Conservation (phyloP, 2,888 invertebrate species). For the Proisotoma minuta region DNA sequence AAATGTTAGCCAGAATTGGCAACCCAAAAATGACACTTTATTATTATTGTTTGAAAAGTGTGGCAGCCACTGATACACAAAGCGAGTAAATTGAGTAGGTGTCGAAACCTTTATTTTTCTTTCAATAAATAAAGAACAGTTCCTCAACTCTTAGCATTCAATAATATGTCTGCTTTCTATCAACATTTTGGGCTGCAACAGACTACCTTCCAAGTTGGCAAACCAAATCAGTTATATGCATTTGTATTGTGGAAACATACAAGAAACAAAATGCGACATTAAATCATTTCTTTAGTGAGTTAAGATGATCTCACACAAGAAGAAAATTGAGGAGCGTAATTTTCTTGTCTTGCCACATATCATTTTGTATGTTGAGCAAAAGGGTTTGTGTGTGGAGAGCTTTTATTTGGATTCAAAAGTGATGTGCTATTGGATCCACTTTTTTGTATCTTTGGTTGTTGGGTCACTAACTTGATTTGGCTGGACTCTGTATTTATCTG, state of each 20-base stretch:
- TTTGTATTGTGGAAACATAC: no score
- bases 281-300: conserved; percentile 4
- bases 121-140: conserved; percentile 1
- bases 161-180: background rate
- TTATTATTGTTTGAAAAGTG: conserved; percentile 5
- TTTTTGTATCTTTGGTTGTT: background rate
- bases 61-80: conserved; percentile 6
- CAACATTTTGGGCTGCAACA: no score
- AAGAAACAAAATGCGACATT: background rate
- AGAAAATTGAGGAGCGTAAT: background rate
- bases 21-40: conserved; percentile 2
- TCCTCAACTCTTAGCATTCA: no score
- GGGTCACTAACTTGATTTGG: background rate
- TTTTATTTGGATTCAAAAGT: background rate
- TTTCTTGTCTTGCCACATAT: background rate
- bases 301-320: no score
- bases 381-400: no score
- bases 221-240: no score
- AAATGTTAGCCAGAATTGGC: background rate
- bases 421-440: background rate
- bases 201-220: no score
- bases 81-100: conserved; percentile 1
- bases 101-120: conserved; percentile 6
- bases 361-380: background rate
- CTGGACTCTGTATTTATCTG: conserved; percentile 2